Base-by-base conservation (phyloP, 1,140 invertebrate genomes). In the Mya arenaria region DNA sequence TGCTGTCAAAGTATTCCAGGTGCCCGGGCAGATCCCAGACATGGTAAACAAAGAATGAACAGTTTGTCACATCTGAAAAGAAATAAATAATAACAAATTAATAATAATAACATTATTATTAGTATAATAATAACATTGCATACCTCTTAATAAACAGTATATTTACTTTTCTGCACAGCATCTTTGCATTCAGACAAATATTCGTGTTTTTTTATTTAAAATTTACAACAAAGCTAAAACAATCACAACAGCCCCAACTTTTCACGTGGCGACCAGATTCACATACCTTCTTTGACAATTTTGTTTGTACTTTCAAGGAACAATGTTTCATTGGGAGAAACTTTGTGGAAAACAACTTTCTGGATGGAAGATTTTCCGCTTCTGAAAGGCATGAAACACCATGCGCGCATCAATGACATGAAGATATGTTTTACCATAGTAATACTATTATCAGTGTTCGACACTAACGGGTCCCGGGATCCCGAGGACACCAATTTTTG, bases 351-450 rank as follows among this genome's bases (percentile, higher is more conserved):
- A 17, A 99, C 99, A 10, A 99, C 99, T 94, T 99, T 99, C 92
- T 99, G 97, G 90, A 99, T 99, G 1, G 99, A 99, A n/a, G 98
- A 99, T 94, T 99, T 99, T 78, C 99, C 99, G 92, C 98, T 99
- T 91, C 98, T 98, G 89, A 82, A 92, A 91, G 13, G 1, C 10
- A 71, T 19, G 8, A 39, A 30, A 48, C 10, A 39, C 25, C 23
- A 34, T 39, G 44, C 56, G 55, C 30, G 32, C 30, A 19, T 25
- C 15, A 36, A 6, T 25, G 10, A 30, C 13, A 15, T 48, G 1
- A 52, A 44, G 25, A 23, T 66, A 65, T 28, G 55, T 4, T 23
- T 30, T 48, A 77, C 34, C 5, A 66, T 34, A 66, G 4, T n/a
- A n/a, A n/a, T n/a, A n/a, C n/a, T n/a, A n/a, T n/a, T n/a, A n/a